Evolutionary conservation across 1,140 invertebrate species (phyloP).

Genomic region (Andricus grossulariae): DNA sequence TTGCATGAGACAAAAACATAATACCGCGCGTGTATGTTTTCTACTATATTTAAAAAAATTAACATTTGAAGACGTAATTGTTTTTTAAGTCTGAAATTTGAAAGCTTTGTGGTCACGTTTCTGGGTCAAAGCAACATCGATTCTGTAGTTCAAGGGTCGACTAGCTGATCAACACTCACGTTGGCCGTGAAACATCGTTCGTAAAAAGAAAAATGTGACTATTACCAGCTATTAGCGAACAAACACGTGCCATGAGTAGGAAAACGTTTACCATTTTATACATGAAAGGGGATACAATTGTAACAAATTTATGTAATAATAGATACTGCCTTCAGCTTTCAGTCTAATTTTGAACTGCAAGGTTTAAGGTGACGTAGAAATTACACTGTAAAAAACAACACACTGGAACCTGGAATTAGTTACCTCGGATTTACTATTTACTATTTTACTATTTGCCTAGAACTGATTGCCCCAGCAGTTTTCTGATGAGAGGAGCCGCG

Average conservation of each 20-base stretch:
- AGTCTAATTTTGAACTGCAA: too few relatives aligned
- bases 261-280: background rate
- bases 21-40: too few relatives aligned
- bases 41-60: too few relatives aligned
- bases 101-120: background rate
- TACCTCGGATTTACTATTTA: background rate
- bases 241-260: conserved; percentile 49
- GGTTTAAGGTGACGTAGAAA: too few relatives aligned
- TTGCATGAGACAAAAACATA: too few relatives aligned
- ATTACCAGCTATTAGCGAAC: conserved; percentile 38
- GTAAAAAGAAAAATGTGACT: conserved; percentile 44
- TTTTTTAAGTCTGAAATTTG: background rate
- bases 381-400: too few relatives aligned
- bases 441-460: too few relatives aligned
- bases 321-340: background rate
- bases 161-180: conserved; percentile 37
- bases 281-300: background rate
- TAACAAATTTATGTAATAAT: background rate
- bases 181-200: conserved; percentile 38
- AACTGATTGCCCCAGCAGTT: too few relatives aligned
- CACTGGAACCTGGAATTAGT: too few relatives aligned
- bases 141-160: conserved; percentile 6
- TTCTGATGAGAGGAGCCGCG: too few relatives aligned
- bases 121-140: conserved; percentile 19
- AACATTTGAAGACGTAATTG: background rate